phyloP scores from a whole-genome alignment of 2,113 vertebrate genomes.

The Anser brachyrhynchus region DNA sequence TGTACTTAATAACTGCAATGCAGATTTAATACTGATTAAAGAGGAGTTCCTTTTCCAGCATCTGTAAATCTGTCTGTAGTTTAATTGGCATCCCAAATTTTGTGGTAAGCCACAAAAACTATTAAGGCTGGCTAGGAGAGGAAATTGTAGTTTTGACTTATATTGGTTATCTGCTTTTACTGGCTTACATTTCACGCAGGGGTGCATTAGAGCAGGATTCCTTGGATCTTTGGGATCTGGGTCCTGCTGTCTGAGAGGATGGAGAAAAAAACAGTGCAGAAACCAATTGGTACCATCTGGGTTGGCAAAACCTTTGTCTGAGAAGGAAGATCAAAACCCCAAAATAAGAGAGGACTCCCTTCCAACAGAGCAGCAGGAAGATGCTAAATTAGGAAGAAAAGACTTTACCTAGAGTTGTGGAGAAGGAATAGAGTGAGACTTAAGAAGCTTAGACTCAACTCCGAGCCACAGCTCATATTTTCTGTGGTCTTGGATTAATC shows the following conservation, averaged over 20 bases:
- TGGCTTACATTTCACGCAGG: conserved; percentile 13
- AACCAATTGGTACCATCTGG: conserved; percentile 55
- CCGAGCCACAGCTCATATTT: background rate
- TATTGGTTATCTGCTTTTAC: conserved; percentile 55
- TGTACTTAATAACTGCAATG: conserved; percentile 30
- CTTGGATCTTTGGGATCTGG: conserved; percentile 17
- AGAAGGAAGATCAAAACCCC: conserved; percentile 26
- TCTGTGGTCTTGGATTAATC: background rate
- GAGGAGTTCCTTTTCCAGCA: conserved; percentile 43
- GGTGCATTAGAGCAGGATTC: conserved; percentile 6
- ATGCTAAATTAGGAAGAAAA: background rate
- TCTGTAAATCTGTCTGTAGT: conserved; percentile 63
- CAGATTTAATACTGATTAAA: conserved; percentile 66
- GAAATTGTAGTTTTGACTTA: conserved; percentile 51
- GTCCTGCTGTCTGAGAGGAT: background rate
- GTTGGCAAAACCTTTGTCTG: conserved; percentile 13
- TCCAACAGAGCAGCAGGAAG: background rate
- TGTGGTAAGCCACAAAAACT: conserved; percentile 74
- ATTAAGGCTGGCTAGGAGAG: conserved; percentile 49
- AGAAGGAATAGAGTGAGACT: background rate
- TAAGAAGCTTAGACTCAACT: background rate
- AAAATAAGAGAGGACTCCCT: background rate
- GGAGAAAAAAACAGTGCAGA: conserved; percentile 20
- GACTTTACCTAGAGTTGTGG: background rate
- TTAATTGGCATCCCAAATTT: conserved; percentile 70